A percentile compares a stretch with the other conserved stretches of the same genome.
phyloP scores from a whole-genome alignment of 2,888 invertebrate species.

The Nymphalis urticae region DNA sequence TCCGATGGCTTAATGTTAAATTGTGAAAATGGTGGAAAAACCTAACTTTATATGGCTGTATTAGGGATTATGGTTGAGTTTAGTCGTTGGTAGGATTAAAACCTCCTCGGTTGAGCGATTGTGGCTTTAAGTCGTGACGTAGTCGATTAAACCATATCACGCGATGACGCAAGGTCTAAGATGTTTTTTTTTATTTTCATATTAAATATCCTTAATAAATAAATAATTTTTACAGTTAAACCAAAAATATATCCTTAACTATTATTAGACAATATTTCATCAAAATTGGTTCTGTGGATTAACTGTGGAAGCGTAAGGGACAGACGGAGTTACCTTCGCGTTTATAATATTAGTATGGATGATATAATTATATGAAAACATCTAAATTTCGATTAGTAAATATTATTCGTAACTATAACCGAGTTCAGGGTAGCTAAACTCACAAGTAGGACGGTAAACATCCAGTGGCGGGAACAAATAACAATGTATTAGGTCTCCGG shows the following conservation, averaged over 20 bases:
- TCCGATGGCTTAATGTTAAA: slow-evolving; percentile 26
- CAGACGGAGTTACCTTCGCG: too few species aligned
- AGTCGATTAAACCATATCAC: not conserved
- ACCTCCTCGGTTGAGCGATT: not conserved
- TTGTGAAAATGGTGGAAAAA: slow-evolving; percentile 29
- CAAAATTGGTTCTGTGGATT: too few species aligned
- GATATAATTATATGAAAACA: not conserved
- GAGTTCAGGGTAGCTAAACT: slow-evolving; percentile 11
- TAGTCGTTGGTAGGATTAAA: slow-evolving; percentile 1
- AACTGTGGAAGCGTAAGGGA: too few species aligned
- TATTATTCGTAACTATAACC: slow-evolving; percentile 11
- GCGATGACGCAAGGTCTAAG: too few species aligned
- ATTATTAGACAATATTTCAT: too few species aligned
- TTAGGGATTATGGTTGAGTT: slow-evolving; percentile 2
- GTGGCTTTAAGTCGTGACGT: not conserved
- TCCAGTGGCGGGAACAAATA: slow-evolving; percentile 47
- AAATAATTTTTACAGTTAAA: too few species aligned
- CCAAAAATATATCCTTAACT: too few species aligned
- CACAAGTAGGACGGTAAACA: slow-evolving; percentile 9
- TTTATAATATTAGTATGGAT: not conserved
- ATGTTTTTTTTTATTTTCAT: not conserved
- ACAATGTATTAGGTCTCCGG: slow-evolving; percentile 72
- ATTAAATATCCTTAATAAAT: too few species aligned
- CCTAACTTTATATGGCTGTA: slow-evolving; percentile 8
- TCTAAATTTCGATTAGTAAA: slow-evolving; percentile 9